phyloP scores from a whole-genome alignment of 1,140 invertebrate species.

The Bombus turneri region DNA sequence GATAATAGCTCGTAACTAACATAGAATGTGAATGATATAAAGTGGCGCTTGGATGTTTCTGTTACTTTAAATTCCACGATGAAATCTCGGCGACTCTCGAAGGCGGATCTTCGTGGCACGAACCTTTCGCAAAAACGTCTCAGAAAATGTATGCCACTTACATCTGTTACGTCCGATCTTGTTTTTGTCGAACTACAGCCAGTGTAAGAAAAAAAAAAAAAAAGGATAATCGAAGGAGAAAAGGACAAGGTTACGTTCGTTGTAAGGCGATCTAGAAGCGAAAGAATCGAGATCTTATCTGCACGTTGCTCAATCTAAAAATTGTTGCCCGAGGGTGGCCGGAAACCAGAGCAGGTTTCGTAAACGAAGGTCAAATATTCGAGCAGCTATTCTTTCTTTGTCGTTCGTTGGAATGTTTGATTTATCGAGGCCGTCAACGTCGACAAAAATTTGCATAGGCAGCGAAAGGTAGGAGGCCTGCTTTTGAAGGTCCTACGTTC shows the following conservation, averaged over 20 bases:
- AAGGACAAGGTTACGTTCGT: background rate
- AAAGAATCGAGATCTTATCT: slow-evolving; percentile 3
- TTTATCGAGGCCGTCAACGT: slow-evolving; percentile 36
- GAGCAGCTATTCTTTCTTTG: background rate
- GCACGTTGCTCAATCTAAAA: slow-evolving; percentile 38
- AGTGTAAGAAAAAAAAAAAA: background rate
- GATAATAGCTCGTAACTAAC: background rate
- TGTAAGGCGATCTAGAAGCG: background rate
- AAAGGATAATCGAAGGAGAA: background rate
- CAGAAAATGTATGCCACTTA: background rate
- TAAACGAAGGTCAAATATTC: slow-evolving; percentile 51
- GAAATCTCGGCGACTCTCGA: background rate
- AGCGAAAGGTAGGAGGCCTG: background rate
- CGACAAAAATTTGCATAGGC: background rate
- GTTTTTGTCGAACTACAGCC: background rate
- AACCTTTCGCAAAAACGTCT: background rate
- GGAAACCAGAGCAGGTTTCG: slow-evolving; percentile 49
- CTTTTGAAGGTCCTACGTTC: background rate
- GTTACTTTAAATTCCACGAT: background rate
- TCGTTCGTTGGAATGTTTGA: background rate
- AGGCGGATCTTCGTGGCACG: slow-evolving; percentile 3
- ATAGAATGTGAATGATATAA: background rate
- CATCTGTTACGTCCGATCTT: background rate
- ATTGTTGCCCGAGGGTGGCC: slow-evolving; percentile 41
- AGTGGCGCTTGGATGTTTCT: background rate